Conservation (phyloP, 2,113 vertebrate species). For the Microtus pennsylvanicus region DNA sequence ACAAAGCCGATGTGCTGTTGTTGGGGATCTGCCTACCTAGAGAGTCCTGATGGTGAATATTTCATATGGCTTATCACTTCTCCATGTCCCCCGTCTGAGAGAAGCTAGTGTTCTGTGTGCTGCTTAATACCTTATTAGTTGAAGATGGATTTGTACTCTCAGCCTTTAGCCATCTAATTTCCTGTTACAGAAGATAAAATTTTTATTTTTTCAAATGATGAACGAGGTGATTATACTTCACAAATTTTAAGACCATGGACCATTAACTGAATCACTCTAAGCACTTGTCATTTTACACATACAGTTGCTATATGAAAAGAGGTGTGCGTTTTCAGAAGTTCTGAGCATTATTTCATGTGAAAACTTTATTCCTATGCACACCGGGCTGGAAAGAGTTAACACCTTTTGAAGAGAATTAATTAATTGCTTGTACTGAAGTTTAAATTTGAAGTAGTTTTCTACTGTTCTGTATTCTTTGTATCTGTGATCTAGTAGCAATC, state of each 20-base stretch:
- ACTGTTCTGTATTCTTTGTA: background rate
- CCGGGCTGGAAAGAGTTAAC: constrained; percentile 1
- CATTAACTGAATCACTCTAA: constrained; percentile 82
- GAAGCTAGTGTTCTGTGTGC: constrained; percentile 60
- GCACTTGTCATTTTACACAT: constrained; percentile 66
- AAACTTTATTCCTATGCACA: background rate
- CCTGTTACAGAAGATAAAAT: constrained; percentile 81
- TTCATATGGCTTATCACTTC: constrained; percentile 82
- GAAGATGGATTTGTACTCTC: constrained; percentile 73
- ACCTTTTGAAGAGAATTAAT: background rate
- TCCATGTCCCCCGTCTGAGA: constrained; percentile 68
- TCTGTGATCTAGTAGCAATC: background rate
- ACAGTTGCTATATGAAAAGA: background rate
- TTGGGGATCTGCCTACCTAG: constrained; percentile 84
- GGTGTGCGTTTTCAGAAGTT: constrained; percentile 16
- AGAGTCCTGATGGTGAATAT: constrained; percentile 85
- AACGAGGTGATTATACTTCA: constrained; percentile 86
- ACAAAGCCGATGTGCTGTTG: constrained; percentile 82
- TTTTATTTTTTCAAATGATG: constrained; percentile 83
- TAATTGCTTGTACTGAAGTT: background rate
- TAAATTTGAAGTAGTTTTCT: background rate
- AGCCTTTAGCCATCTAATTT: constrained; percentile 79
- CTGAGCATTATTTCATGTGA: background rate
- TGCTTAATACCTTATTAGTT: constrained; percentile 78
- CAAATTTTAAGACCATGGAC: constrained; percentile 82